Evolutionary conservation across 2,888 invertebrate species (phyloP).

Genomic region (Diogma glabrata): DNA sequence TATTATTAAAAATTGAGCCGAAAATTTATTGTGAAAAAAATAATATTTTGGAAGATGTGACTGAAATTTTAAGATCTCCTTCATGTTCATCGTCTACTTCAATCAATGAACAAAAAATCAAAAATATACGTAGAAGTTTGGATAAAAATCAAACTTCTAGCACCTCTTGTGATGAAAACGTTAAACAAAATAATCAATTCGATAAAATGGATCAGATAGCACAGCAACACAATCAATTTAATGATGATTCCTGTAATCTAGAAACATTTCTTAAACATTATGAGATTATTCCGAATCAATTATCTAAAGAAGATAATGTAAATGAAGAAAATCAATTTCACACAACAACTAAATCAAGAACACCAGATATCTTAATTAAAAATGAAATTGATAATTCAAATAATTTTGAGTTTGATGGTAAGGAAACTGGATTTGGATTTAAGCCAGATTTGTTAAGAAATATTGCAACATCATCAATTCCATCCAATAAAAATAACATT

Average conservation of each 20-base stretch:
- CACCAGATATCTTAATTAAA: constrained; percentile 30
- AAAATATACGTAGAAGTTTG: neutral
- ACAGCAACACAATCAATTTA: neutral
- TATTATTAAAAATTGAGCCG: constrained; percentile 13
- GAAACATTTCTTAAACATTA: constrained; percentile 20
- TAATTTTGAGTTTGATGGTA: neutral
- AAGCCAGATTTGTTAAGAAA: constrained; percentile 29
- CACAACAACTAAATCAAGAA: constrained; percentile 17
- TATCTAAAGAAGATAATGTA: constrained; percentile 16
- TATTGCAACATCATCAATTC: constrained; percentile 16
- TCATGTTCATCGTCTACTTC: neutral
- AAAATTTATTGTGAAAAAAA: constrained; percentile 15
- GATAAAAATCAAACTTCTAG: neutral
- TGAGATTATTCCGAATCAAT: constrained; percentile 14
- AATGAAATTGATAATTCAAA: constrained; percentile 18
- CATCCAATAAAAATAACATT: neutral
- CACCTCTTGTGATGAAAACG: too few relatives aligned
- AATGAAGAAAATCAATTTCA: too few relatives aligned
- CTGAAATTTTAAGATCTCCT: neutral
- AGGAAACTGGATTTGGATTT: too few relatives aligned
- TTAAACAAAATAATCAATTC: neutral
- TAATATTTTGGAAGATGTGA: neutral
- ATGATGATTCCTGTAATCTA: constrained; percentile 18
- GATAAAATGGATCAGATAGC: neutral
- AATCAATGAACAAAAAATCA: constrained; percentile 1